phyloP scores from a whole-genome alignment of 2,113 vertebrate species.

The Centropristis striata region DNA sequence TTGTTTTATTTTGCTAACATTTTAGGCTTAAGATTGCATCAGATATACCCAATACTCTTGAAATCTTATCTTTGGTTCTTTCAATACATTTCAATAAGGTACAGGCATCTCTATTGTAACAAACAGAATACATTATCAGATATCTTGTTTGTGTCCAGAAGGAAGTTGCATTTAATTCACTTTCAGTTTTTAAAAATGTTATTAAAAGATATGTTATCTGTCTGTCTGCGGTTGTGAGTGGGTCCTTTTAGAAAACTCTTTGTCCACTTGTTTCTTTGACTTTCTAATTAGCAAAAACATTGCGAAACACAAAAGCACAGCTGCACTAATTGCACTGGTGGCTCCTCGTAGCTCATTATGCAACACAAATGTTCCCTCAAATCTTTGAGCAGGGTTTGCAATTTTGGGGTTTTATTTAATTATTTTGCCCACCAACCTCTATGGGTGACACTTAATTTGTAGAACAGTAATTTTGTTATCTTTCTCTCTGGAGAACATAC shows the following conservation, averaged over 20 bases:
- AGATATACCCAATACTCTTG: too few relatives aligned
- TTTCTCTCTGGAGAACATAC: not conserved
- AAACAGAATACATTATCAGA: not conserved
- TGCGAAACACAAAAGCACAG: slow-evolving; percentile 31
- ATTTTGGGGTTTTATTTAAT: not conserved
- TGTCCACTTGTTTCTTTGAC: slow-evolving; percentile 33
- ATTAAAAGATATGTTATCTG: slow-evolving; percentile 16
- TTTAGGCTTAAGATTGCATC: too few relatives aligned
- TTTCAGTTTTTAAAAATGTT: not conserved
- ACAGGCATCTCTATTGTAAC: not conserved
- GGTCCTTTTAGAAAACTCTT: slow-evolving; percentile 9
- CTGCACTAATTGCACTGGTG: slow-evolving; percentile 39
- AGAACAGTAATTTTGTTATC: not conserved
- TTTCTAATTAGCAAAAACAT: slow-evolving; percentile 41
- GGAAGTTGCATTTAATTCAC: not conserved
- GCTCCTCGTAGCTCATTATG: slow-evolving; percentile 1
- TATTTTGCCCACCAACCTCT: not conserved
- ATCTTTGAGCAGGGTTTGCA: not conserved
- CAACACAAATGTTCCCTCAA: slow-evolving; percentile 8
- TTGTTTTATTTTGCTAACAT: too few relatives aligned
- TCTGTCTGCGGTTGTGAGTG: not conserved
- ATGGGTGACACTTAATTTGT: not conserved
- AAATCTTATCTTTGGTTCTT: not conserved
- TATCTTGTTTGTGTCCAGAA: not conserved
- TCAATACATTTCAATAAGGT: slow-evolving; percentile 3